A percentile compares a stretch with the other conserved stretches of the same genome.
Conservation (phyloP, 2,888 invertebrate species). For the Drosophila kuntzei region DNA sequence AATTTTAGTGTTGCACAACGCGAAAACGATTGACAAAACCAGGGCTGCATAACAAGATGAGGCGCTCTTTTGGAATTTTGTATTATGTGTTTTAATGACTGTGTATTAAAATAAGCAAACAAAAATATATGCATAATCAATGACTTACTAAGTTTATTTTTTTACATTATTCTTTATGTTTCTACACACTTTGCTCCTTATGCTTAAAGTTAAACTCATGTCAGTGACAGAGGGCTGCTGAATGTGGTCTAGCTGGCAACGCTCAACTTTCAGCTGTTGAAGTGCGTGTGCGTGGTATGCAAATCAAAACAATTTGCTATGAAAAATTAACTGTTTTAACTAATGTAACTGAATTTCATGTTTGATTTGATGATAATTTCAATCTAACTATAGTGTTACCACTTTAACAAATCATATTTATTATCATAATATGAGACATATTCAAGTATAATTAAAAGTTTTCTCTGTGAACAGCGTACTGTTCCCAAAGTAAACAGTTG, state of each 20-base stretch:
- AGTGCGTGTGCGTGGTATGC: constrained; percentile 20
- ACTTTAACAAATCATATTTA: not conserved
- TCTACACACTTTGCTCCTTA: constrained; percentile 1
- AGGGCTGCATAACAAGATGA: constrained; percentile 36
- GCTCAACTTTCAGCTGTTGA: constrained; percentile 29
- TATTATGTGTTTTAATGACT: constrained; percentile 43
- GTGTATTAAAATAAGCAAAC: constrained; percentile 44
- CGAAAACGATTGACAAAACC: constrained; percentile 23
- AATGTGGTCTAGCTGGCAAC: constrained; percentile 16
- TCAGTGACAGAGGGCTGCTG: constrained; percentile 37
- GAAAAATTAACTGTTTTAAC: not conserved
- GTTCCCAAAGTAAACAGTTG: constrained; percentile 6
- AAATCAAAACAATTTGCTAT: not conserved
- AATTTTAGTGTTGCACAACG: constrained; percentile 31
- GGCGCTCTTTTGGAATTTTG: constrained; percentile 58
- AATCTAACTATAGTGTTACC: not conserved
- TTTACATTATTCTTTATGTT: not conserved
- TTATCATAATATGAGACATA: not conserved
- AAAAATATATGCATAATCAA: constrained; percentile 37
- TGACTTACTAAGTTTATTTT: constrained; percentile 43
- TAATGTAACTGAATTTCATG: not conserved
- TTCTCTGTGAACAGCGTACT: constrained; percentile 31
- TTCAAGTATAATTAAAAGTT: not conserved
- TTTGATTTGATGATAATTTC: not conserved
- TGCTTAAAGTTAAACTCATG: not conserved